These are phyloP conservation scores for Muraenolepis orangiensis DNA, from an alignment of 2,797 vertebrate species.

Conservation along the genomic window DNA sequence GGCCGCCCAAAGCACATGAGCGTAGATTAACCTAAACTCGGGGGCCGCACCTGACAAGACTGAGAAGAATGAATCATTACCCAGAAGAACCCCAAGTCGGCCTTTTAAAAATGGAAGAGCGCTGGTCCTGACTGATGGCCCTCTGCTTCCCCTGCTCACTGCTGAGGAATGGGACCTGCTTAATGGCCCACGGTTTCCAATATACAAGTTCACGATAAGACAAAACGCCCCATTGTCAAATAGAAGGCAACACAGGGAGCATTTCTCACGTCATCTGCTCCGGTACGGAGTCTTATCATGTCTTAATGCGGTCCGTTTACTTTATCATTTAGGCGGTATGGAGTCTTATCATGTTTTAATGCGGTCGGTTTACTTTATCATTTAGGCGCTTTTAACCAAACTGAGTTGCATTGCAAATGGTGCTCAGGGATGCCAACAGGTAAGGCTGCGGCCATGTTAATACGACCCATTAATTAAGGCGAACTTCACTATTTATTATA, in stretches of 20 bases:
- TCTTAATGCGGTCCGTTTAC: no score
- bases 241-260: conserved; percentile 23
- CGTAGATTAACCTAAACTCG: not conserved
- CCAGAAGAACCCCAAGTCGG: not conserved
- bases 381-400: not conserved
- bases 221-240: conserved; percentile 40
- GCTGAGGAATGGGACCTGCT: conserved; percentile 26
- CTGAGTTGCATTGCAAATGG: not conserved
- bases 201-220: conserved; percentile 55
- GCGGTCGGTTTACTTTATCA: not conserved
- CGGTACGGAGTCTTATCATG: not conserved
- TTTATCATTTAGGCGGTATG: not conserved
- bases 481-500: no score
- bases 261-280: conserved; percentile 23
- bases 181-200: conserved; percentile 56
- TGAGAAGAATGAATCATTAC: not conserved
- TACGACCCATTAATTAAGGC: no score
- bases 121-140: conserved; percentile 17
- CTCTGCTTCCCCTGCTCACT: conserved; percentile 22
- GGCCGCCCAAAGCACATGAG: not conserved
- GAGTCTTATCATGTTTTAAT: not conserved
- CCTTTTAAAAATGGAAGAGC: conserved; percentile 16
- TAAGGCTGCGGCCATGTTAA: no score
- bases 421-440: not conserved
- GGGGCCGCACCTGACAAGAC: not conserved